Base-by-base conservation (phyloP, 2,113 vertebrate species). In the Trochalopteron elliotii region DNA sequence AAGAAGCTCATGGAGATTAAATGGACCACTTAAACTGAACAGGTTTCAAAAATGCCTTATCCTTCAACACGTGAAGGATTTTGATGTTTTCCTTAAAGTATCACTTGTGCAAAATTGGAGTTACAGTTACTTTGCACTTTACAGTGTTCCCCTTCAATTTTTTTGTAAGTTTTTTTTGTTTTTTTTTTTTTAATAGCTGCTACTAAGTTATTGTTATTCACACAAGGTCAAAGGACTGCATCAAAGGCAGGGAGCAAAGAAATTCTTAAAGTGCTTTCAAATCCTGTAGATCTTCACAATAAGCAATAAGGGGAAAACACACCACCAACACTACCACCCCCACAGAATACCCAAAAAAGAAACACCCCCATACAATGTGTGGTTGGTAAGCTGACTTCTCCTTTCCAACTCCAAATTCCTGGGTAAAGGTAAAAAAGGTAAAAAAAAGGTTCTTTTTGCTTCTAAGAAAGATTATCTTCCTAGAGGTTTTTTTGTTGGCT, bases 281-380 rank as follows among this genome's bases (percentile, higher is more conserved):
- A 80, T 23, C 25, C 28, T 45, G 9, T 11, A 90, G 21, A 59
- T 55, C 28, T 74, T 45, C 15, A 19, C 4, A 3, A 5, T 12
- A 88, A 60, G 11, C 3, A 4, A 27, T 17, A 70, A 53, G 20
- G 7, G 15, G 1, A 7, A 39, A 28, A 10, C 12, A 68, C 10
- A 75, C 31, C 15, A 59, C 8, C 47, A 49, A 24, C 8, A 24
- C 7, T 15, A 7, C 1, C 3, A 7, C 1, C 3, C 8, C 7
- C 3, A 18, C 5, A 53, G 35, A 69, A 45, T 4, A 40, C 15
- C 4, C 44, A 56, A 10, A 19, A 37, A 40, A 79, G 7, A 17
- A 50, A 3, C 0, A 1, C 5, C 3, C 5, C 3, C 5, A 31
- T 16, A 13, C 6, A 65, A 57, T 7, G 12, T 0, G 1, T 10